Conservation (phyloP, 1,140 invertebrate genomes). For the Riptortus pedestris region DNA sequence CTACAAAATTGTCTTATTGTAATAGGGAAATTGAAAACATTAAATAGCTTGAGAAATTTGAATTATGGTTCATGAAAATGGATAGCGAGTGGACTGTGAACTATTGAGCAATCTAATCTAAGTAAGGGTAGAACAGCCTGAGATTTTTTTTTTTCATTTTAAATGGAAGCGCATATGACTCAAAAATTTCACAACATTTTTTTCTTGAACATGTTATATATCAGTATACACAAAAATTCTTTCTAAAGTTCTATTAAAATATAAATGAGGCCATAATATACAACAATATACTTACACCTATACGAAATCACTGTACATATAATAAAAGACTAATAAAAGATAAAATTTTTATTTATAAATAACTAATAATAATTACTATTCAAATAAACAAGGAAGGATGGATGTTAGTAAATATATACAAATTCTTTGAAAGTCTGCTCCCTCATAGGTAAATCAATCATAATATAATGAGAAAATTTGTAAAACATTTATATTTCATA, state of each 20-base stretch:
- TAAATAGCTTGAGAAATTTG: neutral
- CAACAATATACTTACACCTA: constrained; percentile 17
- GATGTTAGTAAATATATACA: constrained; percentile 14
- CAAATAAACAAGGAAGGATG: constrained; percentile 1
- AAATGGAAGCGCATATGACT: constrained; percentile 15
- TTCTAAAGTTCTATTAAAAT: constrained; percentile 10
- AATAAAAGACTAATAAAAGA: constrained; percentile 19
- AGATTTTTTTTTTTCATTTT: neutral
- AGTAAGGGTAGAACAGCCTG: neutral
- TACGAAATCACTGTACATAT: constrained; percentile 9
- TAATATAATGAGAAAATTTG: constrained; percentile 6
- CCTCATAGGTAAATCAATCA: neutral
- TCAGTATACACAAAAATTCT: neutral
- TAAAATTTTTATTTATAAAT: constrained; percentile 13
- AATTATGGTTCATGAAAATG: neutral
- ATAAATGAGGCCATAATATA: constrained; percentile 22
- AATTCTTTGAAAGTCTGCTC: neutral
- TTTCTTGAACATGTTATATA: neutral
- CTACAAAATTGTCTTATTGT: constrained; percentile 8
- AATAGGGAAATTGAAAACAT: neutral
- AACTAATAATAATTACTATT: constrained; percentile 9
- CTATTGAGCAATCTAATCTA: constrained; percentile 16
- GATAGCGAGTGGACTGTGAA: neutral
- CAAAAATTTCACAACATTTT: neutral
- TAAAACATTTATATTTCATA: constrained; percentile 2